These are phyloP conservation scores for Callipepla squamata DNA, from an alignment of 2,113 vertebrate genomes.

Conservation along the genomic window DNA sequence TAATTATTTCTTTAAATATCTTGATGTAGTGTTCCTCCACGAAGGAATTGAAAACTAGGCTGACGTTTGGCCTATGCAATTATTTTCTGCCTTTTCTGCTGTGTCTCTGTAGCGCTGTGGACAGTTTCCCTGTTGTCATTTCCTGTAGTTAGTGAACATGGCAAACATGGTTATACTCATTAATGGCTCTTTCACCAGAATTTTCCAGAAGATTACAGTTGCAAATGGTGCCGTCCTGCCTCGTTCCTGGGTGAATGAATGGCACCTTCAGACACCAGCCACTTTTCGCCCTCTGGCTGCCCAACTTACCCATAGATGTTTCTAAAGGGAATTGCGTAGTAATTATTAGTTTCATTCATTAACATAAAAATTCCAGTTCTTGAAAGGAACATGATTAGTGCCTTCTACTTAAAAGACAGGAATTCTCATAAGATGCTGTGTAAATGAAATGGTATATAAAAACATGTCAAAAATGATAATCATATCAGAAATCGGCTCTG, in stretches of 20 bases:
- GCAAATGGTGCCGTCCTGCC: not conserved
- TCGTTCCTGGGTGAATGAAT: not conserved
- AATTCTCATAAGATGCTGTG: not conserved
- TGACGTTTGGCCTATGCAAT: not conserved
- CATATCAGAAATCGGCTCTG: not conserved
- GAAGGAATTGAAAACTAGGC: not conserved
- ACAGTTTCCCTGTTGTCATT: not conserved
- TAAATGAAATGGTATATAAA: not conserved
- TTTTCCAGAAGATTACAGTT: not conserved
- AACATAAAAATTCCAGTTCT: not conserved
- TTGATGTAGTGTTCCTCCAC: not conserved
- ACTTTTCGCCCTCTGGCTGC: not conserved
- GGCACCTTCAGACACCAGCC: not conserved
- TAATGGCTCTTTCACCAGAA: not conserved
- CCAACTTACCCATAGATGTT: not conserved
- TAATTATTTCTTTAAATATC: no score
- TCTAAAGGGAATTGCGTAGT: not conserved
- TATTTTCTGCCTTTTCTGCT: not conserved
- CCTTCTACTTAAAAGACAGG: not conserved
- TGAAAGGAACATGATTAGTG: not conserved
- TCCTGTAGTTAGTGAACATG: not conserved
- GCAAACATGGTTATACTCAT: not conserved
- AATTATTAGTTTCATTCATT: constrained; percentile 4
- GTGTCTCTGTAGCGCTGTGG: not conserved
- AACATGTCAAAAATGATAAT: not conserved